Evolutionary conservation across 2,113 vertebrate species (phyloP).

Genomic region (Paratilapia polleni): DNA sequence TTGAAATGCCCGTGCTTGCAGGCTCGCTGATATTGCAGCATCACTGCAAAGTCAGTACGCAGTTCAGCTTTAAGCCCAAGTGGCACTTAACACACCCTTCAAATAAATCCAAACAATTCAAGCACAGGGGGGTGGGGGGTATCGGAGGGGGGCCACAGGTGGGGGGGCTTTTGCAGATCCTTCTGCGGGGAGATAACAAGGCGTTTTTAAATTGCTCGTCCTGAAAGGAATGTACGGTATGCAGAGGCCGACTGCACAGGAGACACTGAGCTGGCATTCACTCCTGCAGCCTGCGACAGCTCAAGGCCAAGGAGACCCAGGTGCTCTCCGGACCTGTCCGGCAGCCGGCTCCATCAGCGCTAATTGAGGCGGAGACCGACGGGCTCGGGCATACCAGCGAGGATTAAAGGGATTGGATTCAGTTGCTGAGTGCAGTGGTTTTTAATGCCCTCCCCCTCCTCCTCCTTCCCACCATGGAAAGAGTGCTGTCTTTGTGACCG

Average conservation of each 20-base stretch:
- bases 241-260: conserved; percentile 12
- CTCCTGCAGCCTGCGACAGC: neutral
- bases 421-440: conserved; percentile 78
- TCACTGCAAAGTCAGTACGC: conserved; percentile 53
- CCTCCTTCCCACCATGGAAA: conserved; percentile 48
- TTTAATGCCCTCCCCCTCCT: conserved; percentile 57
- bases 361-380: conserved; percentile 69
- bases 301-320: conserved; percentile 2
- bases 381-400: conserved; percentile 70
- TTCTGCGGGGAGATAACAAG: conserved; percentile 54
- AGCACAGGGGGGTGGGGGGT: conserved; percentile 7
- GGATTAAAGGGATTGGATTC: conserved; percentile 80
- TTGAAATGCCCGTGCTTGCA: conserved; percentile 36
- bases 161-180: conserved; percentile 13
- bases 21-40: conserved; percentile 49
- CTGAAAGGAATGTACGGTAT: conserved; percentile 62
- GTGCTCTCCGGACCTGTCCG: conserved; percentile 54
- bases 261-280: neutral
- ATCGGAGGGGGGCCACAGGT: neutral
- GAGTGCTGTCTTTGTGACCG: conserved; percentile 71
- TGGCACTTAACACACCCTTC: conserved; percentile 65
- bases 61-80: conserved; percentile 48
- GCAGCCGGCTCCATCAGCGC: conserved; percentile 46
- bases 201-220: conserved; percentile 49
- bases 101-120: conserved; percentile 63